Percentiles rank a stretch among this genome's conserved stretches.
phyloP scores from a whole-genome alignment of 2,113 vertebrate species.

The Chrysemys picta region DNA sequence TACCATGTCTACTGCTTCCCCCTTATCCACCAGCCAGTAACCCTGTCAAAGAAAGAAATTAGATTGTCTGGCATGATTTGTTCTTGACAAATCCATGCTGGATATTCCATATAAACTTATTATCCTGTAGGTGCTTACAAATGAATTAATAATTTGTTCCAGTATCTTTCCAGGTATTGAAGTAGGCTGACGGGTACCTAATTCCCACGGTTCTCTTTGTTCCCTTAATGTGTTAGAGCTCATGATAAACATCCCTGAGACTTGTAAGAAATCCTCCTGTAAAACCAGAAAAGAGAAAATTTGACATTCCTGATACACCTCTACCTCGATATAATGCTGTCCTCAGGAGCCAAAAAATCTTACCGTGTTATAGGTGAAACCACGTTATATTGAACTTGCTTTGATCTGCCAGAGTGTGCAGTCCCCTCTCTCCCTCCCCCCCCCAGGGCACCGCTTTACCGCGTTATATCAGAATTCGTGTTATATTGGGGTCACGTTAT shows the following conservation, averaged over 20 bases:
- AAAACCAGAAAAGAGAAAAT: neutral
- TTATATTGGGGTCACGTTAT: too few relatives aligned
- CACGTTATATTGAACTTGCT: too few relatives aligned
- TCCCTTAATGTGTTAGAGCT: neutral
- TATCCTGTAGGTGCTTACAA: neutral
- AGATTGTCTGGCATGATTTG: neutral
- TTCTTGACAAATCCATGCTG: neutral
- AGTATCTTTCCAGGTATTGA: neutral
- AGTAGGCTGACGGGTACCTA: neutral
- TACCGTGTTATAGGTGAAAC: too few relatives aligned
- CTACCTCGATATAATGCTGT: too few relatives aligned
- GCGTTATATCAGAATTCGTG: too few relatives aligned
- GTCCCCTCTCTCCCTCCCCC: too few relatives aligned
- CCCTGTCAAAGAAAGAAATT: neutral
- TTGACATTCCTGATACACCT: neutral
- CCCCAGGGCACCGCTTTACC: too few relatives aligned
- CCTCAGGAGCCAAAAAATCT: too few relatives aligned
- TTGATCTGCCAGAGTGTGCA: too few relatives aligned
- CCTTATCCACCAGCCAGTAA: neutral
- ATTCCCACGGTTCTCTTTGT: neutral
- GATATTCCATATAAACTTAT: neutral
- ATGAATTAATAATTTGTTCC: neutral
- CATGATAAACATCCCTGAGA: neutral
- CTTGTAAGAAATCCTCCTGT: neutral
- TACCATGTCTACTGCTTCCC: neutral